Evolutionary conservation across 2,797 vertebrate genomes (phyloP).

Genomic region (Accipiter superciliosus): DNA sequence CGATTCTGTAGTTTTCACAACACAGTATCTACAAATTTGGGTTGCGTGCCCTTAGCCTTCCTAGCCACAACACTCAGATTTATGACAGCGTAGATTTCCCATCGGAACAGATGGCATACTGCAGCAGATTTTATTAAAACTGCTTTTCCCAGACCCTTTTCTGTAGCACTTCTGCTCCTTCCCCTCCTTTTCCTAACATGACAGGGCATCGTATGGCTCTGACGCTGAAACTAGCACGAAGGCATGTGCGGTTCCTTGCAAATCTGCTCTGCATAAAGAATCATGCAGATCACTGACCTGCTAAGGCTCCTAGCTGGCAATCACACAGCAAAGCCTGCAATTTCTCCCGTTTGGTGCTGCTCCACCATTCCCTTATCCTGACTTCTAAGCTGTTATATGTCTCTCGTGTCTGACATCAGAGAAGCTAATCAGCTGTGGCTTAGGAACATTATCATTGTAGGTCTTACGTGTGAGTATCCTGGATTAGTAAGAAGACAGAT

Average conservation of each 20-base stretch:
- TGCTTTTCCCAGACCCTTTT: not conserved
- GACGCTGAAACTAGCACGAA: conserved; percentile 20
- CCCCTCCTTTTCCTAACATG: not conserved
- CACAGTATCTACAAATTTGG: not conserved
- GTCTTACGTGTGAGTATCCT: not conserved
- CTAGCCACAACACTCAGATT: conserved; percentile 39
- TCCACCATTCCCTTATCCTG: not conserved
- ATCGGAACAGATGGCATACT: conserved; percentile 12
- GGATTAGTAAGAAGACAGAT: conserved; percentile 1
- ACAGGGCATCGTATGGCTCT: not conserved
- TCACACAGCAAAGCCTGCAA: not conserved
- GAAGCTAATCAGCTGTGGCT: conserved; percentile 25
- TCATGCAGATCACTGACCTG: not conserved
- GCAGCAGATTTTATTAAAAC: conserved; percentile 29
- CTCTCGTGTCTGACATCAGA: not conserved
- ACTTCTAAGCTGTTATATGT: not conserved
- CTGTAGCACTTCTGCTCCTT: not conserved
- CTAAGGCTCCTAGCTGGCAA: not conserved
- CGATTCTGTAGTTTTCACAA: not conserved
- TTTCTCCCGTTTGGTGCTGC: not conserved
- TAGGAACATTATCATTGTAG: not conserved
- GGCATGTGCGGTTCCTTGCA: not conserved
- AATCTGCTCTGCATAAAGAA: conserved; percentile 37
- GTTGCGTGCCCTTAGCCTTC: not conserved
- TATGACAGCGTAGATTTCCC: conserved; percentile 20